Percentiles rank a stretch among this genome's conserved stretches.
Evolutionary conservation across 2,888 invertebrate species (phyloP).

Genomic region (Eretmocerus hayati): DNA sequence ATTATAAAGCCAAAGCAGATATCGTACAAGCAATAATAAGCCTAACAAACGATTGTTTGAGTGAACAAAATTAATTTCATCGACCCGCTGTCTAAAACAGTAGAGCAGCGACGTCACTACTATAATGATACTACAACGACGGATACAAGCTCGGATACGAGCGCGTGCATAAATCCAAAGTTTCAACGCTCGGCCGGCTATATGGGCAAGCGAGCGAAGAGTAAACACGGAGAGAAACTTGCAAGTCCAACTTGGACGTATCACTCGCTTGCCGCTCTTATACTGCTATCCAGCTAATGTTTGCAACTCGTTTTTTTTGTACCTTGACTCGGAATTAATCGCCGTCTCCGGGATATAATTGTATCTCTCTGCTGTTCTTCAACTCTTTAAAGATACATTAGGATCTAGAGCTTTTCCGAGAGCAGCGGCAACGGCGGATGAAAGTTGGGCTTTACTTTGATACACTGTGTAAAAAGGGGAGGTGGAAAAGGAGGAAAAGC

Average conservation of each 20-base stretch:
- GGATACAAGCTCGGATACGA: too few species aligned
- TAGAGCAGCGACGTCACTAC: not conserved
- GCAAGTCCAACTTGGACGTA: too few species aligned
- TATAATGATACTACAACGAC: too few species aligned
- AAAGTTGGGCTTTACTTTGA: not conserved
- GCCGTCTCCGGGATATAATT: not conserved
- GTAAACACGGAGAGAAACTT: too few species aligned
- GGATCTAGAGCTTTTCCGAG: not conserved
- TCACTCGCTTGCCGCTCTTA: too few species aligned
- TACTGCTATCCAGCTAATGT: not conserved
- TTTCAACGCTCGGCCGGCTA: not conserved
- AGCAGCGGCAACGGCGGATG: not conserved
- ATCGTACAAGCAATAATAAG: too few species aligned
- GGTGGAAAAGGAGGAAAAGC: too few species aligned
- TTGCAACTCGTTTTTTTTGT: conserved; percentile 1
- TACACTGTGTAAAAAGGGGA: not conserved
- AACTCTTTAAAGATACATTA: conserved; percentile 3
- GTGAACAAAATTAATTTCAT: not conserved
- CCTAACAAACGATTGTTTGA: not conserved
- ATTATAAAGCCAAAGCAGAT: too few species aligned
- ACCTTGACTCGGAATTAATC: conserved; percentile 6
- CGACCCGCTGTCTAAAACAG: not conserved
- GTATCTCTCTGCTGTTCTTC: conserved; percentile 1
- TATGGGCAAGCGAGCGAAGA: too few species aligned
- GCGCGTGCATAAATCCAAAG: not conserved